Base-by-base conservation (phyloP, 2,888 invertebrate species). In the Lycocerus yunnanus region DNA sequence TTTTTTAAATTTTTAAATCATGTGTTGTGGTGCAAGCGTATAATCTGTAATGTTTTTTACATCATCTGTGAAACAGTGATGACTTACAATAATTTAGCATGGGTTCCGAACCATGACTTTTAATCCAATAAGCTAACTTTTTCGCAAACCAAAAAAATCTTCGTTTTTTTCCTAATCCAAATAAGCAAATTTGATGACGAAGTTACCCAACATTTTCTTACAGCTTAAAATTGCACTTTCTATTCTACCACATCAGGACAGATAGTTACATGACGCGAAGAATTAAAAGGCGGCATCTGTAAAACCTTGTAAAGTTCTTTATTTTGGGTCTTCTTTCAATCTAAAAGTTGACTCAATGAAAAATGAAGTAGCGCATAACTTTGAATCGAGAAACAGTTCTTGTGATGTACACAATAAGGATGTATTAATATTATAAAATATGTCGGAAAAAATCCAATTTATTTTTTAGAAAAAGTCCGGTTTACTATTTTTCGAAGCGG, bases 381-480 rank as follows among this genome's bases (percentile, higher is more conserved):
- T 58, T 71, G 58, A 68, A 74, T 68, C 69, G 70, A 69, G 79
- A 61, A 78, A 69, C 79, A 71, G 73, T 61, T 79, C 76, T 80
- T 80, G 77, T 69, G 16, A 27, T 70, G 71, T 10, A 59, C 76
- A 58, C 73, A 59, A 71, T 69, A 78, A 78, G 80, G 74, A 77
- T 76, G 76, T 73, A 78, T 75, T 77, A 78, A 76, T 79, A 78
- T 74, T 75, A 76, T 78, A 78, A 78, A 72, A 71, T 66, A 77
- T 75, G 75, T 77, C 77, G 78, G 81, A 84, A 84, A 84, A 85
- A 85, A 84, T 84, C 84, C 84, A 85, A 84, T 85, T 84, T 84
- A 84, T 85, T 85, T 84, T 84, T 84, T 84, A 77, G 77, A 76
- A 78, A 75, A 68, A 63, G 60, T 27, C 61, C 16, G 58, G 71